These are phyloP conservation scores for Portevinia maculata DNA, from an alignment of 2,888 invertebrate species.

Conservation along the genomic window DNA sequence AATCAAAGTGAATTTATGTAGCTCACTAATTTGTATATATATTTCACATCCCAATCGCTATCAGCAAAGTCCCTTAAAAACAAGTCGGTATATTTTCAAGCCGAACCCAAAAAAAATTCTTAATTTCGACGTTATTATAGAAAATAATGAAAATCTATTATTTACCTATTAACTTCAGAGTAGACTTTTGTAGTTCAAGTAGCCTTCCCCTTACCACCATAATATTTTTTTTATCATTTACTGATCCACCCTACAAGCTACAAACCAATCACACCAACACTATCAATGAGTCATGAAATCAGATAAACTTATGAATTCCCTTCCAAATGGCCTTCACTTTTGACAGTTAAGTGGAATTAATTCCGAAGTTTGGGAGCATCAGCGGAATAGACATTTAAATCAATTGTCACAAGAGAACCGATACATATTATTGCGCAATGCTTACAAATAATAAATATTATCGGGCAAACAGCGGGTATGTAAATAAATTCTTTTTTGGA, in stretches of 20 bases:
- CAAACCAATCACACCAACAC: not conserved
- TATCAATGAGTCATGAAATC: too few species aligned
- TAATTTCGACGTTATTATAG: too few species aligned
- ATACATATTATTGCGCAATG: slow-evolving; percentile 13
- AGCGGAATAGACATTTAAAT: not conserved
- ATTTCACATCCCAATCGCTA: too few species aligned
- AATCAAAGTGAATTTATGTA: too few species aligned
- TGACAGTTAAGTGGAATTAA: slow-evolving; percentile 23
- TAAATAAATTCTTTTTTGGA: slow-evolving; percentile 52
- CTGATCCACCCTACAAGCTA: not conserved
- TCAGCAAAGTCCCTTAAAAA: too few species aligned
- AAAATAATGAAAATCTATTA: not conserved
- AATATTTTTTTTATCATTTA: not conserved
- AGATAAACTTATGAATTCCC: too few species aligned
- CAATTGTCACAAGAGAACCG: slow-evolving; percentile 12
- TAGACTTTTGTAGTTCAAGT: not conserved
- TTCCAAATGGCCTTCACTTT: slow-evolving; percentile 1
- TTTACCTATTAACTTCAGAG: not conserved
- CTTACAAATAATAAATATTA: slow-evolving; percentile 11
- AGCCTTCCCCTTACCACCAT: too few species aligned
- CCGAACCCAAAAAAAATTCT: too few species aligned
- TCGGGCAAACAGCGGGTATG: slow-evolving; percentile 14
- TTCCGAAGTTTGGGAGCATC: slow-evolving; percentile 18
- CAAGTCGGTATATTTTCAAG: too few species aligned
- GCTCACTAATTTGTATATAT: too few species aligned